Evolutionary conservation across 2,888 invertebrate genomes (phyloP).

Genomic region (Cephus spinipes): DNA sequence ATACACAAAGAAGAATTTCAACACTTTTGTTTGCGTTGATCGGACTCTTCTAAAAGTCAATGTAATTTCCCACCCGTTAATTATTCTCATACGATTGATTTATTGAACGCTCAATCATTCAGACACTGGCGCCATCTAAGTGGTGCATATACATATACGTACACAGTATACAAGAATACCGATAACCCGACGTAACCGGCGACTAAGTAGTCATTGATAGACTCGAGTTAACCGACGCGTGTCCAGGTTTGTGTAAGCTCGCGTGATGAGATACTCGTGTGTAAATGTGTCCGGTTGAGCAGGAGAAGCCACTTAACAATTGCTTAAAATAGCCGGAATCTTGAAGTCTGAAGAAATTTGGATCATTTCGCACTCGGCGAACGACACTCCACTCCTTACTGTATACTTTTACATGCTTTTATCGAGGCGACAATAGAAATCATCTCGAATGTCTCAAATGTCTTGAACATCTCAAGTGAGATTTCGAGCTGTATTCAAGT

Average conservation of each 20-base stretch:
- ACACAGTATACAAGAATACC: background rate
- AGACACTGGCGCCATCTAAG: background rate
- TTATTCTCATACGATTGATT: background rate
- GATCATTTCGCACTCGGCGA: background rate
- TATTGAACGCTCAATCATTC: background rate
- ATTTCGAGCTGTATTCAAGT: background rate
- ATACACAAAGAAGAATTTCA: background rate
- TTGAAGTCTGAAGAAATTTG: background rate
- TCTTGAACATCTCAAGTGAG: background rate
- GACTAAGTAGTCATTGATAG: background rate
- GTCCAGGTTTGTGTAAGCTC: conserved; percentile 13
- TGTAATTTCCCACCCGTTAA: background rate
- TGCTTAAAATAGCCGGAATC: conserved; percentile 47
- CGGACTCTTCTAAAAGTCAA: background rate
- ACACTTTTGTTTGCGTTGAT: background rate
- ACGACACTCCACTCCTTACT: background rate
- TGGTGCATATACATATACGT: background rate
- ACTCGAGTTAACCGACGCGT: background rate
- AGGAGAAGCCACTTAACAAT: conserved; percentile 45
- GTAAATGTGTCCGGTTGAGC: conserved; percentile 35
- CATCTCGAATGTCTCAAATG: background rate
- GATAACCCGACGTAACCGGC: background rate
- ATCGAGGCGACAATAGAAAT: background rate
- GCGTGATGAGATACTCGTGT: conserved; percentile 33
- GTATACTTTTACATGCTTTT: background rate